Evolutionary conservation across 2,888 invertebrate species (phyloP), one percentile per base, ranked within the genome.

Genomic region (Kryphioiulus occultus): DNA sequence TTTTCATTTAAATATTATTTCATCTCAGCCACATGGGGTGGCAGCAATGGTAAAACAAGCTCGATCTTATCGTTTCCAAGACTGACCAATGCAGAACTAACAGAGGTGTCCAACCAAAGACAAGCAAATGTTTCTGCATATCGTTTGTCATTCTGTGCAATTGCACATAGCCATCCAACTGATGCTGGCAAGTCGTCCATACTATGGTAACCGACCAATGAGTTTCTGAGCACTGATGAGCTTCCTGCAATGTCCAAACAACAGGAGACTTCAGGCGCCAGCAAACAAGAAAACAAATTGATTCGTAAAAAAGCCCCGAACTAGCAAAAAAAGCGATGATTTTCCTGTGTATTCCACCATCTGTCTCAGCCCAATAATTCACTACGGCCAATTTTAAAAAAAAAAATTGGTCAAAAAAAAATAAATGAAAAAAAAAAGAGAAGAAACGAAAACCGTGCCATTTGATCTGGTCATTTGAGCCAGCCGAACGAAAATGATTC

Each of bases 391-490:
- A 26, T 10, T 68, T 78, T 78, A 35, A 2, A 35, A 35, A 35
- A 1, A 30, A 78, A 78, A 30, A 26, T 78, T 78, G 78, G 1
- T 78, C 15, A 30, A 78, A 78, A 78, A 78, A 78, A 78, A 30
- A 59, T n/a, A 78, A 78, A 30, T 10, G 12, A 30, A 30, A 30
- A 78, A 68, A 68, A 10, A 17, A 9, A 26, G 12, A 26, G 59
- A n/a, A 68, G n/a, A 68, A 9, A 53, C 17, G 68, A 68, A 26
- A 68, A 26, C 26, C 68, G 3, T 30, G 78, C 78, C 78, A 78
- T 78, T 78, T 78, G 78, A 78, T 78, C 30, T 78, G 78, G 78
- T 78, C 78, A 78, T 78, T 78, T 78, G 26, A 30, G 78, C 78
- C 78, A 30, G 30, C 78, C 30, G 78, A 78, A 78, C 78, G 26